Evolutionary conservation across 2,113 vertebrate genomes (phyloP).

Genomic region (Sinocyclocheilus anshuiensis): DNA sequence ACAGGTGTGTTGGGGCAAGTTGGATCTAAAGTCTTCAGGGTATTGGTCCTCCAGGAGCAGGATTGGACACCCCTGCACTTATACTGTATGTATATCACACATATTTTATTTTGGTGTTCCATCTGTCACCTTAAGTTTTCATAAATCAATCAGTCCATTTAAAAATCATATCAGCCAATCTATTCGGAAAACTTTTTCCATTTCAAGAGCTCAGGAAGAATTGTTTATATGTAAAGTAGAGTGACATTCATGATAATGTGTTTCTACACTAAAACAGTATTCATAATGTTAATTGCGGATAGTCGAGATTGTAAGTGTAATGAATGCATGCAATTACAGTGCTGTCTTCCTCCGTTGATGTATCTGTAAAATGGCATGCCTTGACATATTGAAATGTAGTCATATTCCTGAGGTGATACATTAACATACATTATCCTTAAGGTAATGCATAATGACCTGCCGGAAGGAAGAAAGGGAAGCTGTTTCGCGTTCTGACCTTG

Average conservation of each 20-base stretch:
- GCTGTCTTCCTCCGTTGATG: conserved; percentile 19
- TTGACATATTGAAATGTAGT: conserved; percentile 56
- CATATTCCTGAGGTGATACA: conserved; percentile 42
- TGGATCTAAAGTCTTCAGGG: neutral
- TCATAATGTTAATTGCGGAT: neutral
- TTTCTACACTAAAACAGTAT: neutral
- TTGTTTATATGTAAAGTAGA: neutral
- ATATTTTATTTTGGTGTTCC: neutral
- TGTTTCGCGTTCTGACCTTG: neutral
- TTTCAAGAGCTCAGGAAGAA: neutral
- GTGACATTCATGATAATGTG: neutral
- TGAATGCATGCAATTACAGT: conserved; percentile 20
- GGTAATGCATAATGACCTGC: conserved; percentile 34
- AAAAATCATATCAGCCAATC: neutral
- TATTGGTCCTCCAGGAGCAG: neutral
- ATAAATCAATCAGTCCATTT: neutral
- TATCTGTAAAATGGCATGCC: conserved; percentile 18
- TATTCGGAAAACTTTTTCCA: neutral
- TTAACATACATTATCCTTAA: conserved; percentile 59
- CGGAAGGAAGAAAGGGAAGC: conserved; percentile 2
- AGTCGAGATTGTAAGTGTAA: neutral
- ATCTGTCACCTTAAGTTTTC: neutral
- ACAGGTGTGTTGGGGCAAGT: neutral
- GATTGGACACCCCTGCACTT: neutral
- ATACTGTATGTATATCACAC: neutral